A percentile compares a stretch with the other conserved stretches of the same genome.
Conservation (phyloP, 1,140 invertebrate species). For the Pachyrhynchus sulphureomaculatus region DNA sequence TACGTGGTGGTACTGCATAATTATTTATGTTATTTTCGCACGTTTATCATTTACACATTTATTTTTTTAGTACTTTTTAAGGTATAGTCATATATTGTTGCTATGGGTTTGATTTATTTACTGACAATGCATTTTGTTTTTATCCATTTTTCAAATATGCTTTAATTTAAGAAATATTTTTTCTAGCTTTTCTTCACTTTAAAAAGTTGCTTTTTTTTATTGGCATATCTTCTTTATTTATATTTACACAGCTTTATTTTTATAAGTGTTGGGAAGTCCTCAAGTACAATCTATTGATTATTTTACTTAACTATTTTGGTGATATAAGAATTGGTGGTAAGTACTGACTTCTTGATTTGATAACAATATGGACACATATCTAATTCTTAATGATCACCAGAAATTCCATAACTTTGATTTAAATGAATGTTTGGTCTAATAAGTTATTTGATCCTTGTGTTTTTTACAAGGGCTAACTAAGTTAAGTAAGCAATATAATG, state of each 20-base stretch:
- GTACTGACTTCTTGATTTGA: too few relatives aligned
- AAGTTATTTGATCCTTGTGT: too few relatives aligned
- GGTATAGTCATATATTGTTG: constrained; percentile 21
- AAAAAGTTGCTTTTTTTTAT: not conserved
- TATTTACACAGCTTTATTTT: not conserved
- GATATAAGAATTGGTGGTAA: too few relatives aligned
- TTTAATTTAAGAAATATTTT: not conserved
- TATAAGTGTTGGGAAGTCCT: too few relatives aligned
- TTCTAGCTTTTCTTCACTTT: not conserved
- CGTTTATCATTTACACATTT: constrained; percentile 2
- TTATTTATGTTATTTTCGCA: constrained; percentile 23
- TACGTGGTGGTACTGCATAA: constrained; percentile 82
- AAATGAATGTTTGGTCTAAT: too few relatives aligned
- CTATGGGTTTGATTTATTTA: constrained; percentile 1
- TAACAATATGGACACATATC: too few relatives aligned
- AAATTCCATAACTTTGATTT: too few relatives aligned
- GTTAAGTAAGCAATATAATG: too few relatives aligned
- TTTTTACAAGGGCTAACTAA: too few relatives aligned
- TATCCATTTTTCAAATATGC: not conserved
- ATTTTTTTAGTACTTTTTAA: constrained; percentile 14
- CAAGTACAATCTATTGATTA: too few relatives aligned
- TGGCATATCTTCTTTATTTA: not conserved
- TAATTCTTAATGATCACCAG: too few relatives aligned
- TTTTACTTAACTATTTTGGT: too few relatives aligned
- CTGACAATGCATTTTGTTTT: constrained; percentile 3